Conservation (phyloP, 2,888 invertebrate species). For the Apomyelois bistriatella region DNA sequence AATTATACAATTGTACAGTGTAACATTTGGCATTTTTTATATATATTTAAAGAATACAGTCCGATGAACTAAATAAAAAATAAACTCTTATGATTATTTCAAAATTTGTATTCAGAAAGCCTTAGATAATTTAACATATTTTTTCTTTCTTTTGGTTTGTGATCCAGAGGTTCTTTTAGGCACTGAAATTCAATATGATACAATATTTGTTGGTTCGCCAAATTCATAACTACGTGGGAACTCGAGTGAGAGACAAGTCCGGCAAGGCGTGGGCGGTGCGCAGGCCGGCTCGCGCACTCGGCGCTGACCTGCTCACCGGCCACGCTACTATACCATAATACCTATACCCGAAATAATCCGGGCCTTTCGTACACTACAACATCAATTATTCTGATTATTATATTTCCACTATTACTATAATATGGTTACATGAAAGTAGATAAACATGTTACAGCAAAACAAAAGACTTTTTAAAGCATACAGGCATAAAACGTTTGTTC, state of each 20-base stretch:
- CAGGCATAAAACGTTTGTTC: conserved; percentile 62
- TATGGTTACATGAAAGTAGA: conserved; percentile 52
- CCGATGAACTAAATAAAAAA: conserved; percentile 47
- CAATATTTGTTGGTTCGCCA: conserved; percentile 40
- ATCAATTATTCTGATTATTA: conserved; percentile 53
- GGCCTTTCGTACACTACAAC: conserved; percentile 56
- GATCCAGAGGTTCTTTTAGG: conserved; percentile 72
- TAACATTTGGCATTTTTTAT: conserved; percentile 66
- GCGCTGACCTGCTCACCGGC: not conserved
- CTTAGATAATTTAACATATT: conserved; percentile 48
- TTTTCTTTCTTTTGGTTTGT: conserved; percentile 41
- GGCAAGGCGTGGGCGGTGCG: not conserved
- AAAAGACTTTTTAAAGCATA: conserved; percentile 37
- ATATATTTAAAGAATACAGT: conserved; percentile 54
- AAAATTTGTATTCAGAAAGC: conserved; percentile 59
- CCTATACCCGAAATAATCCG: conserved; percentile 53
- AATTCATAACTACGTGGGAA: conserved; percentile 39
- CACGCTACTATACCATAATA: conserved; percentile 62
- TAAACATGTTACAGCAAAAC: conserved; percentile 37
- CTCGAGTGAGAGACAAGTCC: conserved; percentile 17
- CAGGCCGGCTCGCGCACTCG: not conserved
- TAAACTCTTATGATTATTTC: conserved; percentile 54
- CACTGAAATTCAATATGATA: conserved; percentile 41
- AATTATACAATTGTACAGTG: conserved; percentile 55
- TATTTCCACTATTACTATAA: conserved; percentile 49